Conservation (phyloP, 1,140 invertebrate species). For the Tribolium madens region DNA sequence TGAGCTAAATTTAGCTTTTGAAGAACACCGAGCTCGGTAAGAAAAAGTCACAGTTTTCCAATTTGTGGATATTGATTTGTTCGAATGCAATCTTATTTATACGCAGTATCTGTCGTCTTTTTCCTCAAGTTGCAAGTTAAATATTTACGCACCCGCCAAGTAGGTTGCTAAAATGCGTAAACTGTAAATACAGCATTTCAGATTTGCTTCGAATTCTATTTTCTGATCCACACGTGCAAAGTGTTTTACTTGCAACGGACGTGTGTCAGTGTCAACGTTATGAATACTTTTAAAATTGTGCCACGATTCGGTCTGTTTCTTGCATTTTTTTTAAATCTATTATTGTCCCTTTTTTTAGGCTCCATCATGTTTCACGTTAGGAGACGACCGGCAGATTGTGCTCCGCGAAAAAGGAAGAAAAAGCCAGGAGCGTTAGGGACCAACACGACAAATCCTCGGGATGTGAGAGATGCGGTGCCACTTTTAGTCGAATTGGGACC, state of each 20-base stretch:
- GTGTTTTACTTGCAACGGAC: slow-evolving; percentile 30
- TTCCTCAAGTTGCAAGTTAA: slow-evolving; percentile 10
- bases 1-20: too few relatives aligned
- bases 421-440: slow-evolving; percentile 76
- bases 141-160: slow-evolving; percentile 11
- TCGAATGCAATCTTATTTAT: not conserved
- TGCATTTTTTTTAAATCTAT: not conserved
- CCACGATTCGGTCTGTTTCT: slow-evolving; percentile 33
- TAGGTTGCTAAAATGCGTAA: slow-evolving; percentile 34
- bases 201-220: slow-evolving; percentile 33
- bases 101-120: not conserved
- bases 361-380: slow-evolving; percentile 96
- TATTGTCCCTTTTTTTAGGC: slow-evolving; percentile 75
- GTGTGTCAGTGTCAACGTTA: slow-evolving; percentile 25
- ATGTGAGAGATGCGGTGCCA: slow-evolving; percentile 67
- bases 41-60: too few relatives aligned
- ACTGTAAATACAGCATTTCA: slow-evolving; percentile 17
- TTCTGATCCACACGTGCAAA: slow-evolving; percentile 27
- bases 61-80: not conserved
- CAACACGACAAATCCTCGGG: slow-evolving; percentile 66
- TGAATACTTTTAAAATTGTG: slow-evolving; percentile 28
- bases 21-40: too few relatives aligned
- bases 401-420: slow-evolving; percentile 91
- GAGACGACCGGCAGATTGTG: slow-evolving; percentile 87
- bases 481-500: slow-evolving; percentile 73